These are phyloP conservation scores for Florisuga fusca DNA, from an alignment of 2,797 vertebrate species.

Conservation along the genomic window DNA sequence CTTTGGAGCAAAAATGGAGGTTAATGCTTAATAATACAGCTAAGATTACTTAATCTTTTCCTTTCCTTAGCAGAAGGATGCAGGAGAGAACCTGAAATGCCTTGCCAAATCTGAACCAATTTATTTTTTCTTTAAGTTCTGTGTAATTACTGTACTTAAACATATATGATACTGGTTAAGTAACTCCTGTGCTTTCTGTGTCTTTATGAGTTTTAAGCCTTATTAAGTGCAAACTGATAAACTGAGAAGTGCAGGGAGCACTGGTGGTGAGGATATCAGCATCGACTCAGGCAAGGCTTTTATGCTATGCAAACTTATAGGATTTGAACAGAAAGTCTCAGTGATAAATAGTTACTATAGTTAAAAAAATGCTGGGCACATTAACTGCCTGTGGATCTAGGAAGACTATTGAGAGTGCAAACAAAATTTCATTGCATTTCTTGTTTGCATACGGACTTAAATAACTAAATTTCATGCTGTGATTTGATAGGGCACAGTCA, in stretches of 20 bases:
- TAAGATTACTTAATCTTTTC: not conserved
- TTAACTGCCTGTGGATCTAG: not conserved
- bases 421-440: not conserved
- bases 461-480: not conserved
- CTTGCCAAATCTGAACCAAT: not conserved
- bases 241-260: not conserved
- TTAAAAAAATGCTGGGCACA: not conserved
- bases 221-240: not conserved
- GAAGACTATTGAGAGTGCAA: not conserved
- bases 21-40: not conserved
- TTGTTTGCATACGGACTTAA: conserved; percentile 13
- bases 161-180: not conserved
- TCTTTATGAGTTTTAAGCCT: not conserved
- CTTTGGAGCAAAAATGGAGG: not conserved
- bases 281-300: not conserved
- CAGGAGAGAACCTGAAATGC: not conserved
- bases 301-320: not conserved
- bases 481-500: not conserved
- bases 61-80: not conserved
- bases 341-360: not conserved
- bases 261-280: not conserved
- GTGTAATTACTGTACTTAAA: not conserved
- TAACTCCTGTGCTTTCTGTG: not conserved
- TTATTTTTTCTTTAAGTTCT: not conserved
- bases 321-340: conserved; percentile 3